These are phyloP conservation scores for Tiaroga cobitis DNA, from an alignment of 2,797 vertebrate species.

Conservation along the genomic window DNA sequence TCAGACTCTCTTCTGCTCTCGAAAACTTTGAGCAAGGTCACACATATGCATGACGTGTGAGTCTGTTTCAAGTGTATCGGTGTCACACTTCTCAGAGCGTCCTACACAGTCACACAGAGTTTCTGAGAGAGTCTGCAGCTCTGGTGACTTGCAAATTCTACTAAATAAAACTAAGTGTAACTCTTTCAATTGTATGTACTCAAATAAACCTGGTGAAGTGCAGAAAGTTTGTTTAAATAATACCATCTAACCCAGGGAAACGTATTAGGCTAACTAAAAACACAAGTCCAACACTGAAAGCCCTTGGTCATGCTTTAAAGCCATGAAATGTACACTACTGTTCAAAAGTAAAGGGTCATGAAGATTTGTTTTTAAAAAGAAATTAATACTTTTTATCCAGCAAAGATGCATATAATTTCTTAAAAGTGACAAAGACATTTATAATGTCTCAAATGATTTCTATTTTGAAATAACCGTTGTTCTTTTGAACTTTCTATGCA, in stretches of 20 bases:
- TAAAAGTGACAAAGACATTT: not conserved
- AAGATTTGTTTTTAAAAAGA: not conserved
- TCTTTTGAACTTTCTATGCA: not conserved
- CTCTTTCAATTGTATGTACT: not conserved
- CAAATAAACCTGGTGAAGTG: not conserved
- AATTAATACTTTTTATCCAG: not conserved
- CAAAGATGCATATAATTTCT: not conserved
- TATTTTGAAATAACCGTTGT: not conserved
- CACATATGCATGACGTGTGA: not conserved
- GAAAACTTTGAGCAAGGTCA: not conserved
- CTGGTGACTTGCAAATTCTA: not conserved
- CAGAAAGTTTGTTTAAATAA: not conserved
- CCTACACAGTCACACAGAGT: not conserved
- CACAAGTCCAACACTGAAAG: not conserved
- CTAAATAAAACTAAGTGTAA: not conserved
- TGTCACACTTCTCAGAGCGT: conserved; percentile 20
- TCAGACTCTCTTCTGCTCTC: not conserved
- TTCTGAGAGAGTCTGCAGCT: not conserved
- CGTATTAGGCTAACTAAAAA: not conserved
- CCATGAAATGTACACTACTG: not conserved
- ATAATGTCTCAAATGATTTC: not conserved
- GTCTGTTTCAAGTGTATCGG: not conserved
- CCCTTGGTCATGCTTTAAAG: not conserved
- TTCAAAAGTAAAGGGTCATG: not conserved
- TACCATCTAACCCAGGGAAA: not conserved